phyloP scores from a whole-genome alignment of 1,140 invertebrate genomes.

The Drosophila neocordata region DNA sequence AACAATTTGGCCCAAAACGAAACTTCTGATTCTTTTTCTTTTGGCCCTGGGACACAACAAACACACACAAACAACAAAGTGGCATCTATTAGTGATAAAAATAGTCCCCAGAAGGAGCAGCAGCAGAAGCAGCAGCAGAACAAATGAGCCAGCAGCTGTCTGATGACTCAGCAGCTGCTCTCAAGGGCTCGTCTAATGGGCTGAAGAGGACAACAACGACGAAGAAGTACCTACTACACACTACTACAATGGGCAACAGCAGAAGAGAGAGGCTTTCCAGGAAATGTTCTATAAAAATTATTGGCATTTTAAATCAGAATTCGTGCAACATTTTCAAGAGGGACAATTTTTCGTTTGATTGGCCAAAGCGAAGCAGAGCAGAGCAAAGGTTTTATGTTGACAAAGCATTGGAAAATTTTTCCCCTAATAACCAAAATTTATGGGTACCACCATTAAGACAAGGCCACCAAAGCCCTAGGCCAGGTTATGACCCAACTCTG shows the following conservation, averaged over 20 bases:
- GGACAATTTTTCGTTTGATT: conserved; percentile 50
- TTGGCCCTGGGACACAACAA: conserved; percentile 13
- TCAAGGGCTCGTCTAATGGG: conserved; percentile 27
- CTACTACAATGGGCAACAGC: no score
- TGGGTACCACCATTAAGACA: conserved; percentile 48
- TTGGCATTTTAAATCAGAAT: conserved; percentile 67
- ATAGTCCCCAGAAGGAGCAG: conserved; percentile 36
- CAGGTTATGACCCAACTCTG: conserved; percentile 8
- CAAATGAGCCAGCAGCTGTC: conserved; percentile 67
- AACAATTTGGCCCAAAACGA: conserved; percentile 68
- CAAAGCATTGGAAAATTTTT: conserved; percentile 30
- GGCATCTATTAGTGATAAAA: conserved; percentile 78
- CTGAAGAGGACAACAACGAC: neutral
- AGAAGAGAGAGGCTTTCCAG: conserved; percentile 4
- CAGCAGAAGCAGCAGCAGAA: conserved; percentile 7
- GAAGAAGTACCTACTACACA: neutral
- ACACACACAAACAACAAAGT: conserved; percentile 53
- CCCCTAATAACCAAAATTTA: conserved; percentile 53
- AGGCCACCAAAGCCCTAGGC: conserved; percentile 28
- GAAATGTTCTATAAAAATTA: conserved; percentile 52
- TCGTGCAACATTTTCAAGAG: conserved; percentile 25
- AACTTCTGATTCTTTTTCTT: conserved; percentile 70
- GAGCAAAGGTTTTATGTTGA: conserved; percentile 6
- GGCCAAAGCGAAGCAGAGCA: conserved; percentile 6
- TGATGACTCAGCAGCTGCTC: conserved; percentile 65